Base-by-base conservation (phyloP, 2,113 vertebrate genomes). In the Hippocampus guttulatus region DNA sequence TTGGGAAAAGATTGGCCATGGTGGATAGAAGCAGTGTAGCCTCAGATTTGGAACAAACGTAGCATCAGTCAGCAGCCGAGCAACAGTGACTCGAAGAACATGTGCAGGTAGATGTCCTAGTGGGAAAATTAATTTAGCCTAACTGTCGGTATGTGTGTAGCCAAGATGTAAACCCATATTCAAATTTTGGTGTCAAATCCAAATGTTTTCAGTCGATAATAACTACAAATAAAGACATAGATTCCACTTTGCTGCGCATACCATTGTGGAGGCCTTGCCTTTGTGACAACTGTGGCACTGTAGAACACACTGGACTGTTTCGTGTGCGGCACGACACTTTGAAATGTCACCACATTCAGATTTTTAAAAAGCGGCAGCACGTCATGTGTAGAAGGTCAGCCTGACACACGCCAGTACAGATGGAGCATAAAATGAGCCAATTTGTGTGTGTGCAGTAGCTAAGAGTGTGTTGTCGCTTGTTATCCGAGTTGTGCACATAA, bases 321-420 rank as follows among this genome's bases (percentile, higher is more conserved):
- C 10, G 60, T 62, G 16, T 40, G 60, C 30, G 23, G 21, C 61
- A 61, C 3, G 7, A 60, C 27, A 15, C 30, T 33, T 61, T 61
- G 9, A 63, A 63, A 63, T 41, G 20, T 40, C 33, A 40, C 40
- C 33, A 63, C 33, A 63, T 63, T 63, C 61, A 63, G 33, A 41
- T 21, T 65, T 58, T 67, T 27, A 2, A 61, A 33, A 58, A 70
- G 40, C 33, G 23, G 41, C 30, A 72, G 62, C 61, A n/a, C 38
- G 66, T 74, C 40, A 51, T 74, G 64, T 38, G 40, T 51, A 27
- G 49, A 70, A 78, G 80, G 74, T 76, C 80, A 79, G 47, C 43
- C 70, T 75, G 64, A 74, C 68, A 55, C 60, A 10, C 20, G 8
- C 33, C 3, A 9, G 61, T 8, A 18, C 14, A 40, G 33, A 20